Conservation (phyloP, 2,113 vertebrate species). For the Phoxinus phoxinus region DNA sequence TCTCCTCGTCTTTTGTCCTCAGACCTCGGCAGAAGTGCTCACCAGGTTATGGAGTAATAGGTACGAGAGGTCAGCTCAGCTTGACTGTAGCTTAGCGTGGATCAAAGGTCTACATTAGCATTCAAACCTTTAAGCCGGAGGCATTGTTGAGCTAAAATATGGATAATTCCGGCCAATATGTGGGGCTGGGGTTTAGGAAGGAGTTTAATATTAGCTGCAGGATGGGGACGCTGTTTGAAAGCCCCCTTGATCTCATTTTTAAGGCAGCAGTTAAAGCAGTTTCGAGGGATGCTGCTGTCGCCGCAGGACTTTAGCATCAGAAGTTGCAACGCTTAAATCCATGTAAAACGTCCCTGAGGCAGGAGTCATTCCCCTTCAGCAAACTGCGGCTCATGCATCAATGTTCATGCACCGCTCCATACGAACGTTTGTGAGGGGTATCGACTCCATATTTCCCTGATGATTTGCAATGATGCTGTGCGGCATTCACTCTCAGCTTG, state of each 20-base stretch:
- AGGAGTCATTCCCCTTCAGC: background rate
- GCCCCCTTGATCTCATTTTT: constrained; percentile 25
- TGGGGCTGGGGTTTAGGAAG: background rate
- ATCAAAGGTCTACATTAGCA: constrained; percentile 67
- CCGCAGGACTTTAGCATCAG: background rate
- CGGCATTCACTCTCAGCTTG: background rate
- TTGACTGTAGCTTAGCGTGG: constrained; percentile 60
- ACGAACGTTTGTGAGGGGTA: background rate
- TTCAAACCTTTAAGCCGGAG: constrained; percentile 53
- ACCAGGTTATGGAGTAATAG: constrained; percentile 61
- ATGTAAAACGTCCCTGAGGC: constrained; percentile 19
- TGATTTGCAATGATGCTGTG: constrained; percentile 8
- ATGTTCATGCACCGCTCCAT: background rate
- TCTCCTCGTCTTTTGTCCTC: constrained; percentile 12
- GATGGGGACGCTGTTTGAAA: constrained; percentile 9
- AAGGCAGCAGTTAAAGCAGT: background rate
- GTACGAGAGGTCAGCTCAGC: constrained; percentile 60
- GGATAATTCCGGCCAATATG: constrained; percentile 35
- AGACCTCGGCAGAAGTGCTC: constrained; percentile 46
- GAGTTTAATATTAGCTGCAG: constrained; percentile 38
- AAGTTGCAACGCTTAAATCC: background rate
- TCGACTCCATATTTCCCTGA: constrained; percentile 24
- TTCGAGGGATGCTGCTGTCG: background rate
- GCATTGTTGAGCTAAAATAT: constrained; percentile 56
- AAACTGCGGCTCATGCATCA: background rate